phyloP scores from a whole-genome alignment of 2,797 vertebrate species.

The Gymnocypris eckloni region DNA sequence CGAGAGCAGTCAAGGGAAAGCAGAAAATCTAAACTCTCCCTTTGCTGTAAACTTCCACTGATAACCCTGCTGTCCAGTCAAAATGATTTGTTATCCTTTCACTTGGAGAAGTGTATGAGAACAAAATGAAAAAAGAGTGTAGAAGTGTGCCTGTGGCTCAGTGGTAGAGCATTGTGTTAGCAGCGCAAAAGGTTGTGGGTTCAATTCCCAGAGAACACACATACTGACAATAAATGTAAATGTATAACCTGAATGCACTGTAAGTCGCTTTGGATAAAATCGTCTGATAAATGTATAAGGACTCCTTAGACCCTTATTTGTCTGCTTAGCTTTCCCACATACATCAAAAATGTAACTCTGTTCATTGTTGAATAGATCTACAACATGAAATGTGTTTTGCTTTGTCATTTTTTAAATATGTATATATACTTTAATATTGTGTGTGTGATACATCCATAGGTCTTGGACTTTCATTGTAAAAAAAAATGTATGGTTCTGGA shows the following conservation, averaged over 20 bases:
- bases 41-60: neutral
- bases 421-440: neutral
- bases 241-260: too few species aligned
- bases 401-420: neutral
- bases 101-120: neutral
- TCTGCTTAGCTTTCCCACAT: neutral
- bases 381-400: neutral
- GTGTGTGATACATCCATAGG: neutral
- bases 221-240: too few species aligned
- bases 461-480: neutral
- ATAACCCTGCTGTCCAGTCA: neutral
- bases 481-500: neutral
- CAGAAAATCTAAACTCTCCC: neutral
- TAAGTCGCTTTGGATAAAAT: too few species aligned
- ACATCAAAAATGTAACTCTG: neutral
- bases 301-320: neutral
- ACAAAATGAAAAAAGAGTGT: neutral
- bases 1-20: neutral
- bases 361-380: too few species aligned
- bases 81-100: constrained; percentile 12
- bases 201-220: too few species aligned
- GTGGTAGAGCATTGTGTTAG: too few species aligned
- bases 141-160: too few species aligned
- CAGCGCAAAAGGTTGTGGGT: too few species aligned
- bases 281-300: neutral